Evolutionary conservation across 2,797 vertebrate genomes (phyloP).

Genomic region (Brachyalestes nurse): DNA sequence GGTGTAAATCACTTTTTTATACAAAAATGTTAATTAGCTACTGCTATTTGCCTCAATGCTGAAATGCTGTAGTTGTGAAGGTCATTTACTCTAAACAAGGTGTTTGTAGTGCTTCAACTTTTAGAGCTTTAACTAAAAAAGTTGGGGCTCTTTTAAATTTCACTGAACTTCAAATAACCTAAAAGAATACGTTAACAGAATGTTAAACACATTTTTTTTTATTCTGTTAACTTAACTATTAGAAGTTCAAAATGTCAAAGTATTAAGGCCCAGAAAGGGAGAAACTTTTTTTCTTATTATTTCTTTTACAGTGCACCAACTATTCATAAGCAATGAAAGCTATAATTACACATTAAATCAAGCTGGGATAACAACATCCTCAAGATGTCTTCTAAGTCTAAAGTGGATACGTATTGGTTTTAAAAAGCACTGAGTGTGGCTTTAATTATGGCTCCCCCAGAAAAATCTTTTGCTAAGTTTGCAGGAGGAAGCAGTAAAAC

Average conservation of each 20-base stretch:
- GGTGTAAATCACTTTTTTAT: too few species aligned
- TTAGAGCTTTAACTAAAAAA: neutral
- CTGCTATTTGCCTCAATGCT: neutral
- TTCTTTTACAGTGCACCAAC: too few species aligned
- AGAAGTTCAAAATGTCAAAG: too few species aligned
- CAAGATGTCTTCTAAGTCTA: neutral
- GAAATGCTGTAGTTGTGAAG: neutral
- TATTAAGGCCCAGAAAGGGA: too few species aligned
- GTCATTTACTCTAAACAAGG: neutral
- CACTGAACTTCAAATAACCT: too few species aligned
- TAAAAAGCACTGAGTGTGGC: neutral
- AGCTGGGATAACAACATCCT: neutral
- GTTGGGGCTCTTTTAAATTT: too few species aligned
- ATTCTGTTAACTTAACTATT: too few species aligned
- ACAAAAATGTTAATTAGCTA: too few species aligned
- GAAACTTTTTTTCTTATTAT: too few species aligned
- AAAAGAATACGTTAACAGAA: too few species aligned
- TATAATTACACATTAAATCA: neutral
- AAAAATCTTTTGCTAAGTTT: neutral
- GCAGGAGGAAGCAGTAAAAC: neutral
- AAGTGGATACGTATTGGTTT: constrained; percentile 11
- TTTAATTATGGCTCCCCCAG: neutral
- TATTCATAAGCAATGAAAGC: neutral
- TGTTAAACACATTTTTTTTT: too few species aligned
- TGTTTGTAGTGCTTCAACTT: neutral